Evolutionary conservation across 2,888 invertebrate species (phyloP), one percentile per base, ranked within the genome.

Genomic region (Aromia moschata): DNA sequence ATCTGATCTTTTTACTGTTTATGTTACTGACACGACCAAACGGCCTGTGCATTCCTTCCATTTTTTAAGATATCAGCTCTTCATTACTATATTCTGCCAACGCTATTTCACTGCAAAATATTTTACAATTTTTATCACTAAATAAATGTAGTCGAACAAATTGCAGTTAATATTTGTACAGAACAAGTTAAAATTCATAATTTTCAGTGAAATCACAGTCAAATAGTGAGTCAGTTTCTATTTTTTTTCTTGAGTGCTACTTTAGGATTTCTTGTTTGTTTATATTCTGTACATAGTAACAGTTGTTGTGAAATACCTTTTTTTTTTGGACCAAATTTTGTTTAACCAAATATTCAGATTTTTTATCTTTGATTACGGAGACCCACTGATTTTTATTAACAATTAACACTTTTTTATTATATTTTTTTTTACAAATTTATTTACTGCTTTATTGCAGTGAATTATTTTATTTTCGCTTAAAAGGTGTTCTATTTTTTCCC

Each of bases 191-290:
- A 63, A 15, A 56, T 45, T 67, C 59, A 64, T 53, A 54, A 62
- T 64, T 68, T 67, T 66, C 66, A 68, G 68, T 63, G 58, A 57
- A 62, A 65, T 62, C 58, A 69, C 71, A 70, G 71, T 75, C 72
- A 69, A 74, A 75, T 74, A 75, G 75, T 76, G 74, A 76, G 76
- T 76, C 72, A 60, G 62, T 69, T 70, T 71, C 55, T 56, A 52
- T 55, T 68, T 63, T 65, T 68, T 59, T 60, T 70, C 65, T 60
- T 67, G 68, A 70, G 62, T 62, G 60, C 58, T 70, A 56, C 47
- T 64, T 58, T 62, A 56, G 56, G 25, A 49, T 43, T 37, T 36
- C 36, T 56, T 41, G 54, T 51, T 60, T 56, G 38, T 62, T 57
- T 64, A 54, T 44, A 47, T 57, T 52, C 46, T 62, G 52, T 53